phyloP scores from a whole-genome alignment of 2,888 invertebrate genomes.

The Alitta virens region DNA sequence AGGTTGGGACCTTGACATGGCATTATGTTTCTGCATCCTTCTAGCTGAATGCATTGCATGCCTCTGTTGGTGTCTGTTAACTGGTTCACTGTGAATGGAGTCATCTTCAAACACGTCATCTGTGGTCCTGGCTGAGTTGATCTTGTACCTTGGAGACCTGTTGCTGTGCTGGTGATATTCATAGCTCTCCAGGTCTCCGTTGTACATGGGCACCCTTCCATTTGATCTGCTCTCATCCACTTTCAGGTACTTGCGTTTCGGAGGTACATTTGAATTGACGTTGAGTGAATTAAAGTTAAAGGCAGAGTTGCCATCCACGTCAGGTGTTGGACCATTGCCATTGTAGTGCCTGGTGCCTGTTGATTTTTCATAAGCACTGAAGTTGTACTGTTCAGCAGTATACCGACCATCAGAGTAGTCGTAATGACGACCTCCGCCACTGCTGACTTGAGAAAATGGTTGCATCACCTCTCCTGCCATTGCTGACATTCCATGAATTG shows the following conservation, averaged over 20 bases:
- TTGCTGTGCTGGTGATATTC: neutral
- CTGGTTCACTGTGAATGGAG: constrained; percentile 10
- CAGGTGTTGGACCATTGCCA: neutral
- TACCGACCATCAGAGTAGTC: too few species aligned
- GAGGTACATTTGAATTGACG: neutral
- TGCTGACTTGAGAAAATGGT: too few species aligned
- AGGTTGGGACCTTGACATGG: neutral
- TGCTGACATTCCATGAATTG: too few species aligned
- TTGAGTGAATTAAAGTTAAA: neutral
- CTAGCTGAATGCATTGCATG: neutral
- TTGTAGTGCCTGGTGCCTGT: too few species aligned
- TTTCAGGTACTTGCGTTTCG: constrained; percentile 11
- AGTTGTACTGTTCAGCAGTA: too few species aligned
- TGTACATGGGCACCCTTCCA: neutral
- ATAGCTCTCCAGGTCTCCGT: neutral
- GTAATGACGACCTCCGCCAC: too few species aligned
- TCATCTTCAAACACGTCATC: constrained; percentile 2
- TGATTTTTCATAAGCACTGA: too few species aligned
- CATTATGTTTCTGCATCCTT: neutral
- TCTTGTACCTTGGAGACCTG: neutral
- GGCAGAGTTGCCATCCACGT: neutral
- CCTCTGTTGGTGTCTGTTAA: neutral
- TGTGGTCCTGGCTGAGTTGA: constrained; percentile 1
- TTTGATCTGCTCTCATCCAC: constrained; percentile 16
- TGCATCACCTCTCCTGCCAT: too few species aligned